Conservation (phyloP, 2,888 invertebrate species). For the Heliconius ethilla region DNA sequence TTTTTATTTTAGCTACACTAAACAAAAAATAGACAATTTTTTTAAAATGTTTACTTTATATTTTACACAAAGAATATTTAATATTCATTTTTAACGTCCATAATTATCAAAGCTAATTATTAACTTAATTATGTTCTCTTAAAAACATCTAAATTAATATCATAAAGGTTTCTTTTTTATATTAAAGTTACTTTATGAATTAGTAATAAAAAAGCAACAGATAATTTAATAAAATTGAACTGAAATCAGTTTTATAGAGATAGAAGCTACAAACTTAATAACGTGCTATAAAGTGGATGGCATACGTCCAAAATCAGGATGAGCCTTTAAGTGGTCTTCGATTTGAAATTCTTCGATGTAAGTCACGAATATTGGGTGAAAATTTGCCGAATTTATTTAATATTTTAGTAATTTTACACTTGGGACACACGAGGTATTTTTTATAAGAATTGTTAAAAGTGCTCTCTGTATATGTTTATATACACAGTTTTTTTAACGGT, state of each 20-base stretch:
- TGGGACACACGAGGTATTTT: background rate
- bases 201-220: background rate
- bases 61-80: background rate
- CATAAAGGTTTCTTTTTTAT: too few relatives aligned
- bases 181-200: background rate
- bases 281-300: conserved; percentile 13
- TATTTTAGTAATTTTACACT: background rate
- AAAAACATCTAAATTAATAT: background rate
- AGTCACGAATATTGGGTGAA: conserved; percentile 4
- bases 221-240: conserved; percentile 11
- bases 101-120: conserved; percentile 3
- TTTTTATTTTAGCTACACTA: background rate
- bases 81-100: background rate
- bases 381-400: conserved; percentile 11
- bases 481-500: background rate
- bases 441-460: background rate
- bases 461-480: background rate
- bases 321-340: conserved; percentile 16
- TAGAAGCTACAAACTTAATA: conserved; percentile 1
- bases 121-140: background rate
- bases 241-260: conserved; percentile 19
- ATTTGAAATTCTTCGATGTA: conserved; percentile 8
- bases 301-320: conserved; percentile 28
- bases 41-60: too few relatives aligned
- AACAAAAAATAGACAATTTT: too few relatives aligned